These are phyloP conservation scores for Spodoptera littoralis DNA, from an alignment of 2,888 invertebrate genomes.

Conservation along the genomic window DNA sequence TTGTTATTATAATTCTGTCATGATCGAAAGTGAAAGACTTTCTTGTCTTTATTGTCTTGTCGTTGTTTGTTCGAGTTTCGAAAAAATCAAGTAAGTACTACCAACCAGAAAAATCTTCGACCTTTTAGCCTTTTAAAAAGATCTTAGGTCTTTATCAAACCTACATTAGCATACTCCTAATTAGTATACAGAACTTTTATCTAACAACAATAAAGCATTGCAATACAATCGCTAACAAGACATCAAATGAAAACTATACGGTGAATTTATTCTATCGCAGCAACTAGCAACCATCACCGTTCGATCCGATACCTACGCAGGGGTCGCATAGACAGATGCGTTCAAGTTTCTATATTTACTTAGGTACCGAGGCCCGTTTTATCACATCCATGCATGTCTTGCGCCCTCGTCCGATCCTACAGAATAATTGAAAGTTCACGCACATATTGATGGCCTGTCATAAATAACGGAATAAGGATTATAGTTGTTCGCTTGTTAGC, in stretches of 20 bases:
- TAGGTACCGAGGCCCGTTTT: constrained; percentile 79
- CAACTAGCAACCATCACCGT: constrained; percentile 50
- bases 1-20: too few relatives aligned
- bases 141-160: too few relatives aligned
- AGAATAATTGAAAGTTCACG: constrained; percentile 70
- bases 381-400: constrained; percentile 77
- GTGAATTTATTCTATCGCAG: constrained; percentile 24
- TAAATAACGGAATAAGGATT: constrained; percentile 53
- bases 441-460: constrained; percentile 50
- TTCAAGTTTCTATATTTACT: constrained; percentile 78
- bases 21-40: too few relatives aligned
- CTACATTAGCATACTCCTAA: too few relatives aligned
- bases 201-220: too few relatives aligned
- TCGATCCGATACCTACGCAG: constrained; percentile 63
- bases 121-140: too few relatives aligned
- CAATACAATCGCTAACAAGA: too few relatives aligned
- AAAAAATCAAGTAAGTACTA: too few relatives aligned
- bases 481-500: constrained; percentile 15
- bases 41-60: too few relatives aligned
- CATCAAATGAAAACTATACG: constrained; percentile 13
- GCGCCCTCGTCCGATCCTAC: constrained; percentile 64
- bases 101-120: too few relatives aligned
- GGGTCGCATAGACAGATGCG: constrained; percentile 78
- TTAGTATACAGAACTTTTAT: too few relatives aligned
- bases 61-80: too few relatives aligned